Evolutionary conservation across 2,797 vertebrate species (phyloP).

Genomic region (Cossypha heuglini): DNA sequence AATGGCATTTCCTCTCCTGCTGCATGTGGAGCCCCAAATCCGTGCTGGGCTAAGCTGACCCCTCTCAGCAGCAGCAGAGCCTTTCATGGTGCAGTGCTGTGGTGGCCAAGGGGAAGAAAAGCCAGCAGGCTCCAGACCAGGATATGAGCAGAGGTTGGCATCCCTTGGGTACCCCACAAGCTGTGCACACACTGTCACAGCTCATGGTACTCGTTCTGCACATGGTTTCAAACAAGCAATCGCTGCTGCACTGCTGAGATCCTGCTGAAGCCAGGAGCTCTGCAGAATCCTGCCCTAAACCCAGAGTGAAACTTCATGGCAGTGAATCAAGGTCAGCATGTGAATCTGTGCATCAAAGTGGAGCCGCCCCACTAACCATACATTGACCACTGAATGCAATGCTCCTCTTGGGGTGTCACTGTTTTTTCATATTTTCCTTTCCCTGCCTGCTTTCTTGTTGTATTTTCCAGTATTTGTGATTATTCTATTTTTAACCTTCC

Average conservation of each 20-base stretch:
- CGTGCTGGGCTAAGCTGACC: background rate
- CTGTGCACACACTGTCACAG: accelerated
- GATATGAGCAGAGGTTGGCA: background rate
- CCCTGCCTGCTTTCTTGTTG: background rate
- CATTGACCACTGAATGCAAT: background rate
- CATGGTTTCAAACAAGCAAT: background rate
- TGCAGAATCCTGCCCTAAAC: background rate
- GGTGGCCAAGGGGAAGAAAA: background rate
- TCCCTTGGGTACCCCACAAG: background rate
- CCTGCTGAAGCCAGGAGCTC: background rate
- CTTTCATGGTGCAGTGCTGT: background rate
- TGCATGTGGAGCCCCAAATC: background rate
- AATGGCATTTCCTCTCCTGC: background rate
- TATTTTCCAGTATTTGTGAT: background rate
- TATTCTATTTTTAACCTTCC: background rate
- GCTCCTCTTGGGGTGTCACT: background rate
- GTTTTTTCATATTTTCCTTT: background rate
- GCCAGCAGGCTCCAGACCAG: background rate
- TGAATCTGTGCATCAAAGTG: background rate
- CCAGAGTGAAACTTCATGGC: accelerated
- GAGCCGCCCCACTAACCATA: background rate
- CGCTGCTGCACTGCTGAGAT: background rate
- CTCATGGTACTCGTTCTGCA: background rate
- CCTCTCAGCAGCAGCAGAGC: background rate
- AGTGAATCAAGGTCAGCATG: background rate